phyloP scores from a whole-genome alignment of 2,113 vertebrate genomes.

The Colossoma macropomum region DNA sequence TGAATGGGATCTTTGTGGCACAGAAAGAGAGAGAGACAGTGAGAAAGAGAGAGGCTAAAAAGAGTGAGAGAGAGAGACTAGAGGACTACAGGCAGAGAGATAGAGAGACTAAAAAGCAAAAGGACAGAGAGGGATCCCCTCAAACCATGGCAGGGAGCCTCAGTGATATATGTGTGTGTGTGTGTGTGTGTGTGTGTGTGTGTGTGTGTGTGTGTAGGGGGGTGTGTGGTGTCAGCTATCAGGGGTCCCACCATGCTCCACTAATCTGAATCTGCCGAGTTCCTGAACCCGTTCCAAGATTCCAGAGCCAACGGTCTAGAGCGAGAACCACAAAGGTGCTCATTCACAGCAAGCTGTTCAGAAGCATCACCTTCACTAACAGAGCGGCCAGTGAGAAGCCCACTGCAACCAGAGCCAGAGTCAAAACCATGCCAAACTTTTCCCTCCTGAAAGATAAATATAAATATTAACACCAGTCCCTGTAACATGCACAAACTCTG shows the following conservation, averaged over 20 bases:
- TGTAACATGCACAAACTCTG: not conserved
- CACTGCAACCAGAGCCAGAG: slow-evolving; percentile 44
- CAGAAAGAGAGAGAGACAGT: slow-evolving; percentile 61
- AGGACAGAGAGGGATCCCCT: slow-evolving; percentile 48
- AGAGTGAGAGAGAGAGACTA: not conserved
- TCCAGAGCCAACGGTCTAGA: slow-evolving; percentile 65
- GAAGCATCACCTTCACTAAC: slow-evolving; percentile 63
- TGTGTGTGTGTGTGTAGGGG: slow-evolving; percentile 10
- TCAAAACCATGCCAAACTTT: slow-evolving; percentile 32
- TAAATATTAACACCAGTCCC: not conserved
- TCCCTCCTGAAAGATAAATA: slow-evolving; percentile 10
- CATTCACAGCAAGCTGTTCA: slow-evolving; percentile 71
- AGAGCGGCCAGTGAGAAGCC: slow-evolving; percentile 59
- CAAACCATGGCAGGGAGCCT: slow-evolving; percentile 17
- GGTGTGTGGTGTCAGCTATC: slow-evolving; percentile 77
- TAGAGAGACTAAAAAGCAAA: not conserved
- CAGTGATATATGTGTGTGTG: slow-evolving; percentile 23
- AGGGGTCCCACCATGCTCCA: slow-evolving; percentile 74
- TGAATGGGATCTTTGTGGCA: slow-evolving; percentile 75
- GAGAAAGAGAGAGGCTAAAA: slow-evolving; percentile 61
- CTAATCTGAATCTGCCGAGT: slow-evolving; percentile 74
- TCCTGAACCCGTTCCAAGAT: slow-evolving; percentile 74
- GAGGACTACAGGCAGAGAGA: slow-evolving; percentile 8
- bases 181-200: slow-evolving; percentile 27
- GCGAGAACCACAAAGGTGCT: slow-evolving; percentile 69